Evolutionary conservation across 1,140 invertebrate species (phyloP), one percentile per base, ranked within the genome.

Genomic region (Danaus plexippus): DNA sequence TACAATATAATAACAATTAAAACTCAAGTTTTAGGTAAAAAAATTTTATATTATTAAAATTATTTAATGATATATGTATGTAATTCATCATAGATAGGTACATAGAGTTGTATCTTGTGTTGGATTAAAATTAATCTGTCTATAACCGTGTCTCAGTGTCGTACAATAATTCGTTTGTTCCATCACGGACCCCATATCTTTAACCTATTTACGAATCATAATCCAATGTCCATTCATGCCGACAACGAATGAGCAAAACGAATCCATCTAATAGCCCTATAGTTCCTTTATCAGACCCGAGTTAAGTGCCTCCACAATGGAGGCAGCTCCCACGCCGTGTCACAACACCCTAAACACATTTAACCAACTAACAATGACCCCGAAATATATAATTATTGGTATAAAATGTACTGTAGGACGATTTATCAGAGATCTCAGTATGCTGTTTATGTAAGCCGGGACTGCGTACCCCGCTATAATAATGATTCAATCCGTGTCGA

Each of bases 291-390:
- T 85, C 80, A 73, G 66, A 52, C 64, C 63, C 64, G 73, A 85
- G 84, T 81, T 85, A 86, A 86, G 81, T 85, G 80, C 74, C 76
- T 67, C 54, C 66, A 85, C 83, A 85, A 86, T 85, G 68, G 71
- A 71, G 63, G 66, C 71, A 56, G 77, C 78, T 85, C 83, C 81
- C 80, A 85, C 81, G 81, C 80, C 71, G 65, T 80, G 83, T 86
- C 83, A 81, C 73, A 83, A 82, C 77, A 86, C 83, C 79, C 79
- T 61, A 73, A 69, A 75, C 59, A 57, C 47, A 43, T 59, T 11
- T 54, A 32, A 64, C 80, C 73, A 83, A 52, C 51, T 18, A 72
- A 66, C 22, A 11, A 9, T 52, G 71, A 75, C 43, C 77, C 54
- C 48, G 55, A 53, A 50, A 45, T 56, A 57, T 59, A 57, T 52